Evolutionary conservation across 2,888 invertebrate species (phyloP), one percentile per base, ranked within the genome.

Genomic region (Ornithoptera alexandrae): DNA sequence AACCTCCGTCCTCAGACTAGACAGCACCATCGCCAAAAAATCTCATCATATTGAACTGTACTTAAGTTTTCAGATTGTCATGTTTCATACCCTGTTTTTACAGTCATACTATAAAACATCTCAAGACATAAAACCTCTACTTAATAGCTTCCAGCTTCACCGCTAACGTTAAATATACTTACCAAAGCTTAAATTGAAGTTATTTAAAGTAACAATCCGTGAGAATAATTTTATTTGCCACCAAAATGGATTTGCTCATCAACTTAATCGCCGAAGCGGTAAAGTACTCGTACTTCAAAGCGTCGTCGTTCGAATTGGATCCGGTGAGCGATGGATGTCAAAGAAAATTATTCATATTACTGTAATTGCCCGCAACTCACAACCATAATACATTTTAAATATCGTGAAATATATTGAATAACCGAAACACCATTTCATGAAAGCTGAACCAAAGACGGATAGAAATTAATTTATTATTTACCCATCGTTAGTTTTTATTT

Each of bases 211-310:
- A 62, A 60, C 60, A 59, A 59, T 39, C 60, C 36, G 39, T 60
- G 24, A 36, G 18, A 12, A 39, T 60, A 60, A 60, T 39, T 18
- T 60, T n/a, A 60, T 60, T 60, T 22, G 36, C 36, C 56, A 56
- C 18, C 39, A 20, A 69, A 69, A 61, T 69, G 53, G 61, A 65
- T 61, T 7, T 42, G 53, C n/a, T 69, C n/a, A 64, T 58, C n/a
- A 60, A 56, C 42, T 56, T 60, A 56, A 56, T 57, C 56, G 42
- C 60, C 61, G 53, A 56, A 22, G 50, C 50, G 56, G 39, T 56
- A 53, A 69, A 61, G 42, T 61, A 61, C 61, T 69, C 61, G 24
- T 61, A 64, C 61, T 69, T 65, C 60, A 24, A 60, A 53, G 62
- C 22, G 17, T 59, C 56, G 53, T 24, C 50, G 24, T 46, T 63